Conservation (phyloP, 2,888 invertebrate genomes). For the Panzeria rudis region DNA sequence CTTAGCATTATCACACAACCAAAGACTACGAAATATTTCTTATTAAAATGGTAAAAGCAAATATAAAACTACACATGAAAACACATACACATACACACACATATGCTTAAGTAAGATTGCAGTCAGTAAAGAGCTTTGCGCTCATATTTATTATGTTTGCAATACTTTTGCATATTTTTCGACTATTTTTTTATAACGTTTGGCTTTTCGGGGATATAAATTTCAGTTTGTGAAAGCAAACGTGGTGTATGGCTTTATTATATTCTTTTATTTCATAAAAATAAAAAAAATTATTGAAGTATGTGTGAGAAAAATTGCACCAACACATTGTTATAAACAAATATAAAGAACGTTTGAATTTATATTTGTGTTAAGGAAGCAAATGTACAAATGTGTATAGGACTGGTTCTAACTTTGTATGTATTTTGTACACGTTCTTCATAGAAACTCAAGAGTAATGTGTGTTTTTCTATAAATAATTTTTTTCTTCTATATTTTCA, state of each 20-base stretch:
- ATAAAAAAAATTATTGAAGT: constrained; percentile 11
- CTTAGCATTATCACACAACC: constrained; percentile 45
- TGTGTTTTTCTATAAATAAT: constrained; percentile 57
- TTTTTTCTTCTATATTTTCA: constrained; percentile 17
- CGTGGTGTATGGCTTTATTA: constrained; percentile 35
- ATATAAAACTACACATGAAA: background rate
- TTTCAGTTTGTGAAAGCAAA: constrained; percentile 62
- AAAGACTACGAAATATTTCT: constrained; percentile 31
- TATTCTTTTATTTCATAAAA: background rate
- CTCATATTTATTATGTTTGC: constrained; percentile 64
- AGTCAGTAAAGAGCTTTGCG: background rate
- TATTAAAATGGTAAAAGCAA: constrained; percentile 11
- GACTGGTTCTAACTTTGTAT: background rate
- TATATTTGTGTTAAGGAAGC: constrained; percentile 4
- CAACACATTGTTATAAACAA: constrained; percentile 23
- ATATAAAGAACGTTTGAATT: constrained; percentile 9
- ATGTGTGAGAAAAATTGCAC: constrained; percentile 31
- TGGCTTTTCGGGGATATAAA: constrained; percentile 62
- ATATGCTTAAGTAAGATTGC: background rate
- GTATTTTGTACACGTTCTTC: constrained; percentile 36
- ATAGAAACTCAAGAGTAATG: constrained; percentile 57
- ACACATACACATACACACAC: background rate
- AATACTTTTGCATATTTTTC: constrained; percentile 65
- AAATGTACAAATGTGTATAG: background rate
- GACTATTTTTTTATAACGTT: constrained; percentile 9